A percentile compares a stretch with the other conserved stretches of the same genome.
Conservation (phyloP, 2,888 invertebrate species). For the Agrochola litura region DNA sequence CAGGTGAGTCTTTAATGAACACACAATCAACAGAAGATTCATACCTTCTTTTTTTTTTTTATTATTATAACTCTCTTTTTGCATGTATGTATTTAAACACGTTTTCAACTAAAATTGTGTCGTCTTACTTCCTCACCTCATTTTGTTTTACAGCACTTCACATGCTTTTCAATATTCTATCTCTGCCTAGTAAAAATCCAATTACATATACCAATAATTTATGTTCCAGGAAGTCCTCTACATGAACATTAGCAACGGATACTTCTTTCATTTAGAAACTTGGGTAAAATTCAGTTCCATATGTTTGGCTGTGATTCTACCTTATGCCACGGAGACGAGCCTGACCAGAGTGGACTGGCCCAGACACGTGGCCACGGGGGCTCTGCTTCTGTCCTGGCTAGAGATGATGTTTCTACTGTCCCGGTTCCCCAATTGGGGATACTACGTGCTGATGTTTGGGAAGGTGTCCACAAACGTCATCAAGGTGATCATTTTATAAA, state of each 20-base stretch:
- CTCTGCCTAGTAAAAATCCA: too few species aligned
- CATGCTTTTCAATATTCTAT: background rate
- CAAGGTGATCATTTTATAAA: constrained; percentile 78
- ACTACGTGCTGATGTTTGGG: constrained; percentile 91
- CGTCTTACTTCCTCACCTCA: background rate
- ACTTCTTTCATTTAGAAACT: constrained; percentile 87
- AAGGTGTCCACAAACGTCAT: constrained; percentile 90
- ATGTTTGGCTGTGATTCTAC: constrained; percentile 79
- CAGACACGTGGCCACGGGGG: constrained; percentile 86
- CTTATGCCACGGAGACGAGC: constrained; percentile 36
- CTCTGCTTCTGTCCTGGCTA: constrained; percentile 89
- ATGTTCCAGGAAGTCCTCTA: constrained; percentile 86
- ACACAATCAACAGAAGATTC: background rate
- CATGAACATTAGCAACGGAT: constrained; percentile 82
- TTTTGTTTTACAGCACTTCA: background rate
- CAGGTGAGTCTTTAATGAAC: constrained; percentile 49
- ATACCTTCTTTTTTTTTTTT: background rate
- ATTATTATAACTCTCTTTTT: background rate
- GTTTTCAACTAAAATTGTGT: background rate
- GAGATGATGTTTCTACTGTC: constrained; percentile 91
- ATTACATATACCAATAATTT: background rate
- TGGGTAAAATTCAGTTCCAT: constrained; percentile 88
- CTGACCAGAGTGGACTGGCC: constrained; percentile 76
- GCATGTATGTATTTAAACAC: background rate
- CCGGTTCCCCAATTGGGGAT: constrained; percentile 90